phyloP scores from a whole-genome alignment of 1,140 invertebrate genomes.

The Drosophila pseudoananassae region DNA sequence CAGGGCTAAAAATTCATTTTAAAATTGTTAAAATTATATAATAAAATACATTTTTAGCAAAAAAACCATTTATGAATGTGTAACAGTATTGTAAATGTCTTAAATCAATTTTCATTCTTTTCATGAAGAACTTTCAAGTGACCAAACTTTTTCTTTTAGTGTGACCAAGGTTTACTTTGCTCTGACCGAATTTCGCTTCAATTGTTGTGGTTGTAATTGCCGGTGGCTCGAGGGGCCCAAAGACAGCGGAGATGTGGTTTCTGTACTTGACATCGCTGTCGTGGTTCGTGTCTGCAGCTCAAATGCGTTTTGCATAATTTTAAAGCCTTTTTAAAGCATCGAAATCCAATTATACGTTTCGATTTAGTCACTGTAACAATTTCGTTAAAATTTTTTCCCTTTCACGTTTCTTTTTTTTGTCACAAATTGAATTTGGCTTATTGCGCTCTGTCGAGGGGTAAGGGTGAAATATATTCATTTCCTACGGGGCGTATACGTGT shows the following conservation, averaged over 20 bases:
- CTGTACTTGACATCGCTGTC: conserved; percentile 71
- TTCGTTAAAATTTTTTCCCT: conserved; percentile 14
- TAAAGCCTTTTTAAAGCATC: conserved; percentile 50
- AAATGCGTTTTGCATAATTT: conserved; percentile 75
- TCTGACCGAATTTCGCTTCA: conserved; percentile 51
- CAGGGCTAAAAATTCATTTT: no score
- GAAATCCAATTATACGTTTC: conserved; percentile 57
- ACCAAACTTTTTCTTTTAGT: neutral
- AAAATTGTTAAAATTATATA: no score
- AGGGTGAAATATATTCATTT: conserved; percentile 9
- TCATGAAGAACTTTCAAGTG: no score
- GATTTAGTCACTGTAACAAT: conserved; percentile 50
- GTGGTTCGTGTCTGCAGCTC: conserved; percentile 58
- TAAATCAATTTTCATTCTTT: no score
- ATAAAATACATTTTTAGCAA: no score
- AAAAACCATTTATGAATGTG: no score
- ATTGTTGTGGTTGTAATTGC: conserved; percentile 51
- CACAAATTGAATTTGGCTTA: conserved; percentile 71
- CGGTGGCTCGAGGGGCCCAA: conserved; percentile 11
- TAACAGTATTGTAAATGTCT: no score
- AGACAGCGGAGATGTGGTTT: conserved; percentile 20
- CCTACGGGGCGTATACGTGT: conserved; percentile 60
- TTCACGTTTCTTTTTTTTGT: conserved; percentile 6
- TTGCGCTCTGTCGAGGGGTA: conserved; percentile 4
- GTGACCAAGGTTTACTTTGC: conserved; percentile 14